Base-by-base conservation (phyloP, 2,888 invertebrate species). In the Cryptops parisi region DNA sequence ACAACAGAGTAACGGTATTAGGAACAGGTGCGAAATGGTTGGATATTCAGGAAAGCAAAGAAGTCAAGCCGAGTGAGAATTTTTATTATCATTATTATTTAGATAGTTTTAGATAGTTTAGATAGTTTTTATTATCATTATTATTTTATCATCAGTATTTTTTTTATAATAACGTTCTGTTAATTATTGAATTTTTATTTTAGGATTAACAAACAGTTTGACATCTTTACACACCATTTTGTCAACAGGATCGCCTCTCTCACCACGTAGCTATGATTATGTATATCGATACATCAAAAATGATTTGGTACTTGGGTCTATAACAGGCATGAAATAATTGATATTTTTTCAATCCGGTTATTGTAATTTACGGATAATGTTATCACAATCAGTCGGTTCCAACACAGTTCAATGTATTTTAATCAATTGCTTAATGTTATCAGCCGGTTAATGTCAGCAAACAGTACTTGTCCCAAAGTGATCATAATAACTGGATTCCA, bases 1-100 rank as follows among this genome's bases (percentile, higher is more conserved):
- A 17, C 17, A 12, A 56, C 54, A 70, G 72, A 23, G 68, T 75
- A 23, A 75, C 75, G 5, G 67, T 73, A 38, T 65, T 76, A 46
- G 76, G 76, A 33, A 74, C 74, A 27, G 73, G 75, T 57, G 75
- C 76, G 15, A 75, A 74, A 62, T 72, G 74, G 67, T 63, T 75
- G 53, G 66, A 73, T 26, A 71, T 74, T 5, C 67, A 74, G 57
- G 72, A 74, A 56, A 68, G 71, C 47, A 66, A 67, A 55, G 66
- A 64, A 19, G 58, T 70, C n/a, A 65, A 63, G 58, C 71, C 72
- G 58, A 60, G 67, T 66, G 57, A 54, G 59, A 54, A 12, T n/a
- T 17, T 4, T 38, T 45, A 26, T n/a, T 47, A 48, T 58, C 2
- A 6, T n/a, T 19, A n/a, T n/a, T n/a, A n/a, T n/a, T n/a, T n/a